A percentile compares a stretch with the other conserved stretches of the same genome.
These are phyloP conservation scores for Ondatra zibethicus DNA, from an alignment of 2,113 vertebrate species.

Conservation along the genomic window DNA sequence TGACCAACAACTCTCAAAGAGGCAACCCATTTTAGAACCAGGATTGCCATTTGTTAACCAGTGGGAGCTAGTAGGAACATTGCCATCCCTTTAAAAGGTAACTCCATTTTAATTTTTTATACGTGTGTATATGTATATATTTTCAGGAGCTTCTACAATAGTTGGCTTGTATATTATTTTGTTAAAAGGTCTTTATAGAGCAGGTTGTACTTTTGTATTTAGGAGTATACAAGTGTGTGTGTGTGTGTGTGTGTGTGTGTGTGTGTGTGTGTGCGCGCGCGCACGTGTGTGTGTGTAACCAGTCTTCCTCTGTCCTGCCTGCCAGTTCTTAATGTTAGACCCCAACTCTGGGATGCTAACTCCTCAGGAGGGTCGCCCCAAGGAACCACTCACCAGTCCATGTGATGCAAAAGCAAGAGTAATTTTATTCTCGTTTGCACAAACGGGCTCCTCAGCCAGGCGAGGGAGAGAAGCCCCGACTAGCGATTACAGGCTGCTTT, in stretches of 20 bases:
- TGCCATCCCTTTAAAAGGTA: not conserved
- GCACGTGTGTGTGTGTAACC: too few species aligned
- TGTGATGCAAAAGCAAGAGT: too few species aligned
- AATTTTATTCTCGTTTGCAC: too few species aligned
- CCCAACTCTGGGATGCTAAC: too few species aligned
- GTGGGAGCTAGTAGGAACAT: too few species aligned
- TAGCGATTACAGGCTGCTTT: too few species aligned
- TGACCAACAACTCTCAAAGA: not conserved
- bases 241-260: not conserved
- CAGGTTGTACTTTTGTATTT: not conserved
- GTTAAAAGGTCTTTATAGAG: not conserved
- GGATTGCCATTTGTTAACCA: not conserved
- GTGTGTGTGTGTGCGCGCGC: too few species aligned
- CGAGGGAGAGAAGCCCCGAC: too few species aligned
- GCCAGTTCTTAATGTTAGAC: rapidly evolving
- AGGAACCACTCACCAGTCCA: too few species aligned
- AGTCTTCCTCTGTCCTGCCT: too few species aligned
- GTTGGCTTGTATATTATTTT: not conserved
- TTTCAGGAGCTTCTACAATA: not conserved
- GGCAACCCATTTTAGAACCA: not conserved
- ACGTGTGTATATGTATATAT: not conserved
- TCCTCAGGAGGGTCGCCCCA: too few species aligned
- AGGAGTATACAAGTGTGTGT: not conserved
- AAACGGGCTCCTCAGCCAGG: too few species aligned
- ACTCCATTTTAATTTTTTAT: not conserved